phyloP scores from a whole-genome alignment of 2,888 invertebrate species.

The Lymantria monacha region DNA sequence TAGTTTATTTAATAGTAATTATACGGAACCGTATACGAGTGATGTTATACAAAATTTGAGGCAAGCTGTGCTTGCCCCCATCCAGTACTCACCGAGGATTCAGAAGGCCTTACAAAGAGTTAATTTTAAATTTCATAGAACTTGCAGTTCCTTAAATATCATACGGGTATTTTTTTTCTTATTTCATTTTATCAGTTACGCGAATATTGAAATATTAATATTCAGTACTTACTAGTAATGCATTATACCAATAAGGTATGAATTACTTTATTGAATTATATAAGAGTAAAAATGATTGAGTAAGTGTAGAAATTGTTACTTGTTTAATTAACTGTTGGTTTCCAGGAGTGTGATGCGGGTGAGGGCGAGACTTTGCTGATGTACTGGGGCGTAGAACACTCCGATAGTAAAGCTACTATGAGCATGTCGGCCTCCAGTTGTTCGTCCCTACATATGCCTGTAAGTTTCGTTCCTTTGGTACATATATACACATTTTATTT shows the following conservation, averaged over 20 bases:
- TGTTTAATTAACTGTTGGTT: background rate
- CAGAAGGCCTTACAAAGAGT: conserved; percentile 55
- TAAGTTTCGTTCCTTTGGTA: conserved; percentile 25
- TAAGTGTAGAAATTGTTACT: too few species aligned
- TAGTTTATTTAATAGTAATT: conserved; percentile 53
- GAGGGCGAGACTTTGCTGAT: conserved; percentile 65
- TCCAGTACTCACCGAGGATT: conserved; percentile 52
- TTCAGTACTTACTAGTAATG: too few species aligned
- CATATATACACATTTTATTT: too few species aligned
- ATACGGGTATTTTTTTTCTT: conserved; percentile 40
- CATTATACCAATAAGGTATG: too few species aligned
- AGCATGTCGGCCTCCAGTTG: conserved; percentile 68
- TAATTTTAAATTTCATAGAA: conserved; percentile 64
- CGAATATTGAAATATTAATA: too few species aligned
- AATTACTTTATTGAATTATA: too few species aligned
- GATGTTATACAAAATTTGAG: conserved; percentile 59
- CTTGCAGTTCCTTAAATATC: conserved; percentile 59
- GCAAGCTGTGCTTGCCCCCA: conserved; percentile 52
- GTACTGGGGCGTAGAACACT: conserved; percentile 63
- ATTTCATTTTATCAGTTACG: background rate
- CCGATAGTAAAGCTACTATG: conserved; percentile 63
- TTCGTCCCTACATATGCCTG: conserved; percentile 53
- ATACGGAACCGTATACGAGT: conserved; percentile 51
- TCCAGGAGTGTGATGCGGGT: conserved; percentile 63
- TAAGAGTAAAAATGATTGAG: too few species aligned